Evolutionary conservation across 1,140 invertebrate genomes (phyloP).

Genomic region (Calliopsis andreniformis): DNA sequence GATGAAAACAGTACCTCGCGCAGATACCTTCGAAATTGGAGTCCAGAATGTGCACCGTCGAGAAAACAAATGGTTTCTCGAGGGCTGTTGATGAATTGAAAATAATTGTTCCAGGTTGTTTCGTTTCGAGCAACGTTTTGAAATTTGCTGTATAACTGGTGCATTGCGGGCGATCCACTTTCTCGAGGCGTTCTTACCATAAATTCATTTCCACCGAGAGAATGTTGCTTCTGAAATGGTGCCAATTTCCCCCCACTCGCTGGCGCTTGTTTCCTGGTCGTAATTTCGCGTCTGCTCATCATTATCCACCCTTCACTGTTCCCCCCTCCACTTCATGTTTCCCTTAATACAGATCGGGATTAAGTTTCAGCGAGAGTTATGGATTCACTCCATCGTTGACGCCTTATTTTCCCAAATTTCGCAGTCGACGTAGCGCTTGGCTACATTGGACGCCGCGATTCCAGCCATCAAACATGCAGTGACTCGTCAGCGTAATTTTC

Average conservation of each 20-base stretch:
- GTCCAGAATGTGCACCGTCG: too few relatives aligned
- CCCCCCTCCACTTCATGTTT: neutral
- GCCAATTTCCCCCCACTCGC: constrained; percentile 21
- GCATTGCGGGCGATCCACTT: constrained; percentile 7
- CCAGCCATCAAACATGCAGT: too few relatives aligned
- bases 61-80: too few relatives aligned
- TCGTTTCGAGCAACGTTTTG: neutral
- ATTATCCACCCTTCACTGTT: constrained; percentile 6
- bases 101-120: neutral
- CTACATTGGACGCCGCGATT: too few relatives aligned
- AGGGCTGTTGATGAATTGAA: neutral
- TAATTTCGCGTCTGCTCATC: constrained; percentile 3
- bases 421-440: too few relatives aligned
- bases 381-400: neutral
- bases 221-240: constrained; percentile 21
- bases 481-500: too few relatives aligned
- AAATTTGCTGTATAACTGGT: neutral
- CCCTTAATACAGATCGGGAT: constrained; percentile 11
- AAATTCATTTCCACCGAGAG: constrained; percentile 3
- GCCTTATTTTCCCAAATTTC: neutral
- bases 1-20: too few relatives aligned
- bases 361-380: neutral
- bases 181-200: constrained; percentile 17
- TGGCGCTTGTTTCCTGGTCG: constrained; percentile 23
- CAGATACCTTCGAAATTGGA: too few relatives aligned